A percentile compares a stretch with the other conserved stretches of the same genome.
phyloP scores from a whole-genome alignment of 2,888 invertebrate species.

The Chromoteleia sp. region DNA sequence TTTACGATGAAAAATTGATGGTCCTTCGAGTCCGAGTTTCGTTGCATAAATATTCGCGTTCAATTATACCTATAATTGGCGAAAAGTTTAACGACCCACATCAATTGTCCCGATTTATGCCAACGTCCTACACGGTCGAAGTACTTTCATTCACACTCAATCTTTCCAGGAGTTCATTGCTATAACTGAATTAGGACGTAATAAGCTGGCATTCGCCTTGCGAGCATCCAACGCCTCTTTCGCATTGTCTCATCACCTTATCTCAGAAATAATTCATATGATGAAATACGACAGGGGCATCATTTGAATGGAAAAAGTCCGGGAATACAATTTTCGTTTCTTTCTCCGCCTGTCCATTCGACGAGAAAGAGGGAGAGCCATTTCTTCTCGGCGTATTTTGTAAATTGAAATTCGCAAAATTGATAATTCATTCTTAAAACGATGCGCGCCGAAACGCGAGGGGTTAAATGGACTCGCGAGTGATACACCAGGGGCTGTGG shows the following conservation, averaged over 20 bases:
- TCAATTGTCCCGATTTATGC: conserved; percentile 64
- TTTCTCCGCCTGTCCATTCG: not conserved
- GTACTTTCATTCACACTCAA: conserved; percentile 70
- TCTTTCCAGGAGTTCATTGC: conserved; percentile 66
- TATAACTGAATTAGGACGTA: conserved; percentile 77
- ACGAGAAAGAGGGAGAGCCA: conserved; percentile 9
- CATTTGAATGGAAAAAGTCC: conserved; percentile 51
- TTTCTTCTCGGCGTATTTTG: conserved; percentile 19
- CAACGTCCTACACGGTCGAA: conserved; percentile 60
- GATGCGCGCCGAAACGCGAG: conserved; percentile 29
- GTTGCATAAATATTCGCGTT: conserved; percentile 47
- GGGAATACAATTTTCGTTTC: conserved; percentile 36
- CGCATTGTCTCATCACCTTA: conserved; percentile 62
- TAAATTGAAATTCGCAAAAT: conserved; percentile 45
- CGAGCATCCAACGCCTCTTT: conserved; percentile 43
- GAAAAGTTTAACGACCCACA: conserved; percentile 66
- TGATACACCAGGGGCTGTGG: conserved; percentile 52
- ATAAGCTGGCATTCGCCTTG: conserved; percentile 72
- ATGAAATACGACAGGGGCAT: conserved; percentile 60
- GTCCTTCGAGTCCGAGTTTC: conserved; percentile 16
- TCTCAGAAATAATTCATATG: conserved; percentile 64
- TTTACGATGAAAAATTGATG: conserved; percentile 11
- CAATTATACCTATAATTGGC: conserved; percentile 60
- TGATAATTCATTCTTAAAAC: conserved; percentile 46
- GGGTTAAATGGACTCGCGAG: conserved; percentile 53